Evolutionary conservation across 2,797 vertebrate species (phyloP).

Genomic region (Valencia hispanica): DNA sequence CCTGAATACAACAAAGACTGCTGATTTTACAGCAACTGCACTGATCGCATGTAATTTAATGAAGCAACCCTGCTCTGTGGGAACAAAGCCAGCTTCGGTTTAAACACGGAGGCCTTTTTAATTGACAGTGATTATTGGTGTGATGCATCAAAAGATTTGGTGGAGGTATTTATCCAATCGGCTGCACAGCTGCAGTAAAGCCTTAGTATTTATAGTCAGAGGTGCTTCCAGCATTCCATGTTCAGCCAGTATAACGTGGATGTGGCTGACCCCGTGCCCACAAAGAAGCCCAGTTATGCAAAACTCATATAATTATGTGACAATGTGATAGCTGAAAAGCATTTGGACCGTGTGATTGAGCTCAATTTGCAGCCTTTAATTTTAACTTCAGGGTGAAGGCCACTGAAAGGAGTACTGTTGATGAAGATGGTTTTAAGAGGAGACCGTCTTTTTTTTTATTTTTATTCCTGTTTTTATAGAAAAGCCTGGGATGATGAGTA

Average conservation of each 20-base stretch:
- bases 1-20: constrained; percentile 49
- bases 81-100: constrained; percentile 32
- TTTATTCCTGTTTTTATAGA: neutral
- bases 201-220: neutral
- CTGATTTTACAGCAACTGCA: constrained; percentile 51
- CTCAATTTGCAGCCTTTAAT: constrained; percentile 10
- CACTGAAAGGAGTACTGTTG: constrained; percentile 1
- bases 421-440: constrained; percentile 15
- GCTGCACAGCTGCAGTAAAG: neutral
- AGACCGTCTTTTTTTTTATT: neutral
- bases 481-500: neutral
- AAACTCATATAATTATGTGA: constrained; percentile 9
- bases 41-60: constrained; percentile 59
- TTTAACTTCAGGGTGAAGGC: constrained; percentile 3
- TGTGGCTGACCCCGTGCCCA: neutral
- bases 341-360: neutral
- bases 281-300: neutral
- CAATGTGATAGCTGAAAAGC: constrained; percentile 27
- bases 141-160: constrained; percentile 14
- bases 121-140: constrained; percentile 16
- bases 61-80: constrained; percentile 27
- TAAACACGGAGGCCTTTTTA: constrained; percentile 12
- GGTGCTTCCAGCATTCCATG: neutral
- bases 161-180: constrained; percentile 10
- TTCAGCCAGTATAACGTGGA: neutral